These are phyloP conservation scores for Aulostomus chinensis DNA, from an alignment of 2,797 vertebrate genomes.

Conservation along the genomic window DNA sequence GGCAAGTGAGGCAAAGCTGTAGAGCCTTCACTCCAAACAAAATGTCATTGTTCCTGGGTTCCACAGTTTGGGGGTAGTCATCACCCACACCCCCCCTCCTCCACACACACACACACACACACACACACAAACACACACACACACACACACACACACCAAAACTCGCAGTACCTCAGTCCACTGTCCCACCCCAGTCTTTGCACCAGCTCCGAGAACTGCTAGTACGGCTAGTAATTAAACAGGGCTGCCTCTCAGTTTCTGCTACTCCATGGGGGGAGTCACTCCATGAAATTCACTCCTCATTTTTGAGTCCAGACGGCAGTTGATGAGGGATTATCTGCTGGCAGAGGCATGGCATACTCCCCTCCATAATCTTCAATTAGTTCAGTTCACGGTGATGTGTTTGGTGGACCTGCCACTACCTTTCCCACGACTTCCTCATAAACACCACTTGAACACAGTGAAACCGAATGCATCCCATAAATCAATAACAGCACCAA, in stretches of 20 bases:
- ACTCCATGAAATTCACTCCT: slow-evolving; percentile 84
- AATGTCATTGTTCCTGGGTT: slow-evolving; percentile 78
- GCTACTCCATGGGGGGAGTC: slow-evolving; percentile 80
- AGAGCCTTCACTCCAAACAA: slow-evolving; percentile 70
- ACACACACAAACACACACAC: too few relatives aligned
- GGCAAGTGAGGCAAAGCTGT: slow-evolving; percentile 60
- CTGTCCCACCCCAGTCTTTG: slow-evolving; percentile 41
- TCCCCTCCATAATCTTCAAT: slow-evolving; percentile 86
- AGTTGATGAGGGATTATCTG: slow-evolving; percentile 88
- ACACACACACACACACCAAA: too few relatives aligned
- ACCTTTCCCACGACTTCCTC: slow-evolving; percentile 84
- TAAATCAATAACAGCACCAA: too few relatives aligned
- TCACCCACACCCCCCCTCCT: slow-evolving; percentile 54
- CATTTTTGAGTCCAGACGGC: slow-evolving; percentile 82
- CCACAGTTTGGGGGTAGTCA: slow-evolving; percentile 64
- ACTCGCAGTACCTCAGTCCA: slow-evolving; percentile 45
- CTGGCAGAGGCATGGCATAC: slow-evolving; percentile 77
- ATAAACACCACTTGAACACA: slow-evolving; percentile 14
- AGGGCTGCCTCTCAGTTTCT: slow-evolving; percentile 84
- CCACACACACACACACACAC: too few relatives aligned
- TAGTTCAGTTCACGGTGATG: slow-evolving; percentile 82
- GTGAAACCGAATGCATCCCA: neutral
- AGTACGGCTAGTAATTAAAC: slow-evolving; percentile 83
- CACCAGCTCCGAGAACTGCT: slow-evolving; percentile 61
- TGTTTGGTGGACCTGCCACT: slow-evolving; percentile 74